Percentiles rank a stretch among this genome's conserved stretches.
These are phyloP conservation scores for Notodonta ziczac DNA, from an alignment of 2,888 invertebrate species.

Conservation along the genomic window DNA sequence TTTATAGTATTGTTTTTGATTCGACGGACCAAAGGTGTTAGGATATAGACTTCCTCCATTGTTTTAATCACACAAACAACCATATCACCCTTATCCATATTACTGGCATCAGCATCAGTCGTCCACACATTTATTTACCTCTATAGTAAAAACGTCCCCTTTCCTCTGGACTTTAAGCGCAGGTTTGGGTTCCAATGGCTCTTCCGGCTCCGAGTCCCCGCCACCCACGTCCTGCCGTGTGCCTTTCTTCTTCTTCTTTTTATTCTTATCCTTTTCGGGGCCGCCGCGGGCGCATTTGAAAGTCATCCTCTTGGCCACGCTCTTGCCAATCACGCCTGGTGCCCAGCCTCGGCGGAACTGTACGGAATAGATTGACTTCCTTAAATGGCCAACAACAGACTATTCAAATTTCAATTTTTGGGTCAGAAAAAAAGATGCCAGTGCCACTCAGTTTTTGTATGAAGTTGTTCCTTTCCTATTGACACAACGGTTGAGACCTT, in stretches of 20 bases:
- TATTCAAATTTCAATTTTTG: no score
- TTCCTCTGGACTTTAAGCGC: conserved; percentile 87
- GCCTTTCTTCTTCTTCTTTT: conserved; percentile 69
- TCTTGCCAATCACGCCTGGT: conserved; percentile 83
- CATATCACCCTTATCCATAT: background rate
- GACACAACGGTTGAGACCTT: no score
- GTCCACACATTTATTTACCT: conserved; percentile 53
- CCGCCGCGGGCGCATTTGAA: conserved; percentile 71
- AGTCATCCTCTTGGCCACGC: conserved; percentile 74
- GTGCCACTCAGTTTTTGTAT: no score
- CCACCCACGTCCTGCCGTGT: conserved; percentile 47
- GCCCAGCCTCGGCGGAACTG: conserved; percentile 82
- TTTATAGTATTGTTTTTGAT: no score
- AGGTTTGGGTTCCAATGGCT: conserved; percentile 84
- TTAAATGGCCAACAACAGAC: no score
- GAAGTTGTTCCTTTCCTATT: no score
- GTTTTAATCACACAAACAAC: no score
- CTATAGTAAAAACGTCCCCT: conserved; percentile 87
- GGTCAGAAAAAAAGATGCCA: no score
- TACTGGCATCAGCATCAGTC: background rate
- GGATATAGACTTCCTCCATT: no score
- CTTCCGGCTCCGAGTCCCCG: conserved; percentile 75
- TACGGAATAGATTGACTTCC: conserved; percentile 2
- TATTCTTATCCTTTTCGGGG: conserved; percentile 66
- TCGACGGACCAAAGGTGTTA: no score